phyloP scores from a whole-genome alignment of 2,888 invertebrate species.

The Drosophila infuscata region DNA sequence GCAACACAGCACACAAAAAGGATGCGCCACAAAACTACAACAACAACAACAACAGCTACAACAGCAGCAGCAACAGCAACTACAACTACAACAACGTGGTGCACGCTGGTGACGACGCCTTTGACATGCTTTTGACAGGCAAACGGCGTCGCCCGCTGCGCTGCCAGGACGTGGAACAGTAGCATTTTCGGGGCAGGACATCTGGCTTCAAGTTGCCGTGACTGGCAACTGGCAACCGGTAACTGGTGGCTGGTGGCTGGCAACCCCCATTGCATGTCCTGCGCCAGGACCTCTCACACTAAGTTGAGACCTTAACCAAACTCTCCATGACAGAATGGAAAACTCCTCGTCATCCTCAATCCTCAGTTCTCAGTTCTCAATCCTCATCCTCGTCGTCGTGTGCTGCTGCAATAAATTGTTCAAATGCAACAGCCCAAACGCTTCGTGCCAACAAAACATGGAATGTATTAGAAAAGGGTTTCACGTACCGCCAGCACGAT shows the following conservation, averaged over 20 bases:
- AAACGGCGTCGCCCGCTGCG: conserved; percentile 41
- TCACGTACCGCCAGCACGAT: conserved; percentile 1
- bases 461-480: conserved; percentile 65
- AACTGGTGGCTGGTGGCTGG: conserved; percentile 18
- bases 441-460: conserved; percentile 18
- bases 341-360: background rate
- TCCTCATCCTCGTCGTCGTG: conserved; percentile 33
- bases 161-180: conserved; percentile 24
- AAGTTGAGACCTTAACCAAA: conserved; percentile 1
- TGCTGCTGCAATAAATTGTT: conserved; percentile 72
- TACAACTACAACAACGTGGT: conserved; percentile 27
- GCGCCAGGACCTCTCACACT: conserved; percentile 16
- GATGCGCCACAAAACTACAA: conserved; percentile 48
- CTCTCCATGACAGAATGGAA: conserved; percentile 11
- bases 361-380: background rate
- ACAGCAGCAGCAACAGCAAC: conserved; percentile 1
- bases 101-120: conserved; percentile 66
- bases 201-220: conserved; percentile 49
- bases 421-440: conserved; percentile 65
- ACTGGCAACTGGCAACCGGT: conserved; percentile 45
- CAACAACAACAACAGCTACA: conserved; percentile 1
- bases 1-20: conserved; percentile 38
- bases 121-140: conserved; percentile 78
- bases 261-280: conserved; percentile 42
- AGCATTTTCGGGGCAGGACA: conserved; percentile 43